Evolutionary conservation across 2,888 invertebrate genomes (phyloP).

Genomic region (Furcula furcula): DNA sequence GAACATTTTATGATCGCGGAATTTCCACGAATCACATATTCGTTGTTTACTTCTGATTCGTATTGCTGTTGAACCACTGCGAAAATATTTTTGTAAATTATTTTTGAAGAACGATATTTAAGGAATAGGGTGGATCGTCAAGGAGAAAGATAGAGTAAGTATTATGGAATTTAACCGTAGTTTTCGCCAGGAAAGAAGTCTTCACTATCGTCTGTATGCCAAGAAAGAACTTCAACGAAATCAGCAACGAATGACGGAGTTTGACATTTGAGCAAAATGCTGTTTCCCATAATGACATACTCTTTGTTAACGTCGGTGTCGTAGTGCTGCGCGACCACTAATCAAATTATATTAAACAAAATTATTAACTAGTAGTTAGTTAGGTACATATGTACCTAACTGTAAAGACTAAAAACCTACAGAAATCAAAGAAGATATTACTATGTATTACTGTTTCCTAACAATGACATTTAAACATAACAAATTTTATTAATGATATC

Average conservation of each 20-base stretch:
- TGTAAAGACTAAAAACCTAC: too few relatives aligned
- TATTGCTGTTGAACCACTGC: constrained; percentile 95
- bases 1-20: constrained; percentile 94
- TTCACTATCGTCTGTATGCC: constrained; percentile 89
- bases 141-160: constrained; percentile 15
- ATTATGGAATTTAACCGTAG: constrained; percentile 75
- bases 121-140: constrained; percentile 19
- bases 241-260: constrained; percentile 94
- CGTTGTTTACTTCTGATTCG: constrained; percentile 95
- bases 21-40: constrained; percentile 94
- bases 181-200: constrained; percentile 85
- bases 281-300: constrained; percentile 91
- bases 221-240: constrained; percentile 90
- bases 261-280: constrained; percentile 90
- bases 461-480: too few relatives aligned
- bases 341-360: too few relatives aligned
- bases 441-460: too few relatives aligned
- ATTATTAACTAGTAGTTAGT: too few relatives aligned
- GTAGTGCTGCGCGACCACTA: constrained; percentile 91
- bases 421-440: too few relatives aligned
- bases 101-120: constrained; percentile 7
- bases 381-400: constrained; percentile 1
- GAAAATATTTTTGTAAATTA: constrained; percentile 13
- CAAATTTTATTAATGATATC: too few relatives aligned
- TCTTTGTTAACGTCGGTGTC: constrained; percentile 93